phyloP scores from a whole-genome alignment of 2,113 vertebrate genomes.

The Toxostoma redivivum region DNA sequence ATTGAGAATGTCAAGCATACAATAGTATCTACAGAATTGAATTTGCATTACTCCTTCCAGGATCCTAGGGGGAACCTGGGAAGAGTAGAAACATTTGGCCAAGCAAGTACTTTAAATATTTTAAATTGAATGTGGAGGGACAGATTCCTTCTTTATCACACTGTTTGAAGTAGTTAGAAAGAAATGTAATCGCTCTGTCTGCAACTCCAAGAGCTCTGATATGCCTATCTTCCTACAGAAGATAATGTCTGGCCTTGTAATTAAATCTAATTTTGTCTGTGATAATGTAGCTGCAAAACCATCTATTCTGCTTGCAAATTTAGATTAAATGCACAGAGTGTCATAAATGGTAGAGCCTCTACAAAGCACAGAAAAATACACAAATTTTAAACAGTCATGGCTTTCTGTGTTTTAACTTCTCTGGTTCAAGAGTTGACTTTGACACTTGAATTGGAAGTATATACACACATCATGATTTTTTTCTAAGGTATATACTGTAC shows the following conservation, averaged over 20 bases:
- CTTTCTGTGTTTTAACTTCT: not conserved
- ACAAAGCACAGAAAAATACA: not conserved
- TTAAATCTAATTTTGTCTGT: not conserved
- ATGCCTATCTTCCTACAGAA: not conserved
- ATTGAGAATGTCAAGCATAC: not conserved
- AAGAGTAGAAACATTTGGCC: not conserved
- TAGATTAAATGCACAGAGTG: not conserved
- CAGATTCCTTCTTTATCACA: not conserved
- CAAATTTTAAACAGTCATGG: not conserved
- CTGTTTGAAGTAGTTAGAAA: not conserved
- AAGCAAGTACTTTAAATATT: not conserved
- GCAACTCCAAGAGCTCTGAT: not conserved
- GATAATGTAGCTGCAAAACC: not conserved
- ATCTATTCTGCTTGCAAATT: not conserved
- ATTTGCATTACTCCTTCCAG: not conserved
- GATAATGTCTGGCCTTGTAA: not conserved
- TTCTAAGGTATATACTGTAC: not conserved
- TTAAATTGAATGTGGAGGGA: not conserved
- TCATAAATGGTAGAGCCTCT: not conserved
- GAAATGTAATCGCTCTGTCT: not conserved
- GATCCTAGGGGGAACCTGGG: not conserved
- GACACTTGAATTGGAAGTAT: not conserved
- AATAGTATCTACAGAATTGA: not conserved
- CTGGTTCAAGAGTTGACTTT: not conserved
- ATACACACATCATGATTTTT: not conserved